Evolutionary conservation across 1,140 invertebrate species (phyloP).

Genomic region (Danaus melanippus): DNA sequence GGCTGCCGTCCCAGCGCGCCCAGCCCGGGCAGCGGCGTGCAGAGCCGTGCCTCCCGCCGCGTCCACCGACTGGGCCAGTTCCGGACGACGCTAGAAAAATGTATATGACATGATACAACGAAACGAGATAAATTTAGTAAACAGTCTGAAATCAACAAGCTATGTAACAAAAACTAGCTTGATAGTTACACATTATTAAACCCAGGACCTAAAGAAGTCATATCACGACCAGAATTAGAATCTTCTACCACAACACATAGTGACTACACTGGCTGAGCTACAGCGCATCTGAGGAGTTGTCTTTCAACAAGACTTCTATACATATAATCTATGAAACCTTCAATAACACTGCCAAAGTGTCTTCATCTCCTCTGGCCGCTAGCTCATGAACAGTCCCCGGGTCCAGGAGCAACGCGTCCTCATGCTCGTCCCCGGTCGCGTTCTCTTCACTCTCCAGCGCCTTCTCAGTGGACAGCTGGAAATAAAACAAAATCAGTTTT

Average conservation of each 20-base stretch:
- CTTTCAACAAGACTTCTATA: too few relatives aligned
- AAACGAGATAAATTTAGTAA: background rate
- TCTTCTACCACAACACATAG: too few relatives aligned
- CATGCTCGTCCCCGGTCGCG: slow-evolving; percentile 35
- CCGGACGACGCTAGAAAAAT: slow-evolving; percentile 35
- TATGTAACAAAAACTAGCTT: too few relatives aligned
- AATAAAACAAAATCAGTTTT: too few relatives aligned
- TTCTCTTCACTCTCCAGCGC: slow-evolving; percentile 33
- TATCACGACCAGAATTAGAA: too few relatives aligned
- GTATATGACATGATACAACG: background rate
- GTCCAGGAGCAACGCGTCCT: slow-evolving; percentile 35
- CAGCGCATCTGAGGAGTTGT: too few relatives aligned
- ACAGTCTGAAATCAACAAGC: background rate
- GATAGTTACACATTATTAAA: too few relatives aligned
- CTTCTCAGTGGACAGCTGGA: slow-evolving; percentile 37
- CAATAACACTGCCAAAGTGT: slow-evolving; percentile 41
- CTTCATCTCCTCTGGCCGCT: slow-evolving; percentile 51
- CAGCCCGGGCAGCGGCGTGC: slow-evolving; percentile 87
- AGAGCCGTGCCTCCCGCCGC: slow-evolving; percentile 86
- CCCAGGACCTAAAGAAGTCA: too few relatives aligned
- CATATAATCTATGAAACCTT: slow-evolving; percentile 33
- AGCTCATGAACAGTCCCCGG: slow-evolving; percentile 45
- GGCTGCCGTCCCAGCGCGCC: slow-evolving; percentile 82
- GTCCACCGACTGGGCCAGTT: slow-evolving; percentile 68
- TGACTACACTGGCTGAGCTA: too few relatives aligned